A percentile compares a stretch with the other conserved stretches of the same genome.
These are phyloP conservation scores for Pectinophora gossypiella DNA, from an alignment of 1,140 invertebrate genomes.

Conservation along the genomic window DNA sequence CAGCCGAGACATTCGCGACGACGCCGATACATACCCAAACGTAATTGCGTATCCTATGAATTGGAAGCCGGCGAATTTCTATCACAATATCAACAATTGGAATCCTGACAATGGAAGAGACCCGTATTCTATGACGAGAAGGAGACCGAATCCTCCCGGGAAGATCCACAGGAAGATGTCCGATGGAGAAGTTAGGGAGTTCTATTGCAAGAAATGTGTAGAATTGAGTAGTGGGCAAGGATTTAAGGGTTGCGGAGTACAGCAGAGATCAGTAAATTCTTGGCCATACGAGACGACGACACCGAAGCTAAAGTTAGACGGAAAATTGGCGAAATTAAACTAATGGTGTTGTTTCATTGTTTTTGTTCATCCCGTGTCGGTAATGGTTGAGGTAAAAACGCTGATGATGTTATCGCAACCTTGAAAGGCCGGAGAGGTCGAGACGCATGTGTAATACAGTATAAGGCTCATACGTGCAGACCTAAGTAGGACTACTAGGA, in stretches of 20 bases:
- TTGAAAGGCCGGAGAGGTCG: conserved; percentile 26
- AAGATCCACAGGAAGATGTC: conserved; percentile 41
- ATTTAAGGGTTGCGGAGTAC: conserved; percentile 24
- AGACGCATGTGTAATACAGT: too few relatives aligned
- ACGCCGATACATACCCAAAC: conserved; percentile 56
- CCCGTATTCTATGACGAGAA: conserved; percentile 11
- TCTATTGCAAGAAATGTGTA: conserved; percentile 59
- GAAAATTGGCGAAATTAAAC: conserved; percentile 69
- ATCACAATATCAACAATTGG: conserved; percentile 57
- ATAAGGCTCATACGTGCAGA: too few relatives aligned
- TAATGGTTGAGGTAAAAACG: conserved; percentile 34
- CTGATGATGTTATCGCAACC: conserved; percentile 48
- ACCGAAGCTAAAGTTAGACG: conserved; percentile 58
- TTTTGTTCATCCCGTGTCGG: conserved; percentile 38
- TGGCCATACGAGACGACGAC: conserved; percentile 49
- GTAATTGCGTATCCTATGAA: conserved; percentile 36
- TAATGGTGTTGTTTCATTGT: conserved; percentile 42
- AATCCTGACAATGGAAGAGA: conserved; percentile 28
- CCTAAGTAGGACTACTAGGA: too few relatives aligned
- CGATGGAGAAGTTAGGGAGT: conserved; percentile 53
- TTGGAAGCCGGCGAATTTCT: conserved; percentile 55
- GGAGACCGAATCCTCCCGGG: conserved; percentile 24
- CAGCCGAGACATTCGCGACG: conserved; percentile 43
- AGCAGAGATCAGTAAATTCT: conserved; percentile 10
- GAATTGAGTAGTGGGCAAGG: conserved; percentile 35